These are phyloP conservation scores for Gibbula magus DNA, from an alignment of 2,888 invertebrate species.

Conservation along the genomic window DNA sequence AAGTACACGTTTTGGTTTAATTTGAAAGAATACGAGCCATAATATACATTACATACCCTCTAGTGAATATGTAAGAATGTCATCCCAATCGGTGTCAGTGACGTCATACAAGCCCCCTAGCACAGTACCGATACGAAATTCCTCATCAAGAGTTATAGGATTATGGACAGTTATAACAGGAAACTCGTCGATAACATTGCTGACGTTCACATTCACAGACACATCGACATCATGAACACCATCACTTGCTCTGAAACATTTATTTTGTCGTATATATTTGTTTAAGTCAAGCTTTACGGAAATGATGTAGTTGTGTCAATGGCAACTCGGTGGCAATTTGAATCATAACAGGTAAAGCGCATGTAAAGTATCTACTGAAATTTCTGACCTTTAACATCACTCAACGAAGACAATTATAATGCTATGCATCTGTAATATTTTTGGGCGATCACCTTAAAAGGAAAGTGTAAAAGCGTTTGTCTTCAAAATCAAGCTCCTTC, in stretches of 20 bases:
- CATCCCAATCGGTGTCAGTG: background rate
- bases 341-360: no score
- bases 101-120: slow-evolving; percentile 1
- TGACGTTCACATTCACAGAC: background rate
- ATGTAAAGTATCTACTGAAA: no score
- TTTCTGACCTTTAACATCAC: no score
- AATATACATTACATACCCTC: background rate
- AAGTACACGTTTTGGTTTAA: no score
- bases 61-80: background rate
- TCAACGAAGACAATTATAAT: no score
- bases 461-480: background rate
- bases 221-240: background rate
- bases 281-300: no score
- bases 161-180: background rate
- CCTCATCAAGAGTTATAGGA: background rate
- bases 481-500: background rate
- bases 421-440: no score
- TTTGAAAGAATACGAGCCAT: no score
- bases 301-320: no score
- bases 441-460: background rate
- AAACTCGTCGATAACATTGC: background rate
- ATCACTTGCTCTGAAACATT: slow-evolving; percentile 18
- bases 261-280: no score
- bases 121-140: background rate
- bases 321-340: no score